Evolutionary conservation across 1,140 invertebrate genomes (phyloP).

Genomic region (Berghia stephanieae): DNA sequence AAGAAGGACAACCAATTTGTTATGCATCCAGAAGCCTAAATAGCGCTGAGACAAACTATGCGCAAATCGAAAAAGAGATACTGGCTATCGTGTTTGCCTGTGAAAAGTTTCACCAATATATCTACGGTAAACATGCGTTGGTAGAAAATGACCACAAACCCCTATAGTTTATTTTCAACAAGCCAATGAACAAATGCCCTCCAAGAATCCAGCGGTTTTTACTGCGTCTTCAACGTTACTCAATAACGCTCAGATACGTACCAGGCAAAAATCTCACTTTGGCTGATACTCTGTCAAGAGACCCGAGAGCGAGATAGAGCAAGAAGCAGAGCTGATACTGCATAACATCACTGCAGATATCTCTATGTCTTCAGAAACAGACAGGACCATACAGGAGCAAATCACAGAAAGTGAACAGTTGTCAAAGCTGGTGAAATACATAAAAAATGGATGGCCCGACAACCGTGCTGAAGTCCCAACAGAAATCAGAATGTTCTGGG

Average conservation of each 20-base stretch:
- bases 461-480: background rate
- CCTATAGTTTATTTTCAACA: slow-evolving; percentile 41
- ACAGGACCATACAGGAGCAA: background rate
- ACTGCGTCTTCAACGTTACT: slow-evolving; percentile 36
- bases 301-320: background rate
- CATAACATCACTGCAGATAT: background rate
- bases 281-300: slow-evolving; percentile 37
- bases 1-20: slow-evolving; percentile 37
- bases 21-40: slow-evolving; percentile 42
- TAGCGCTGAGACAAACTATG: slow-evolving; percentile 66
- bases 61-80: slow-evolving; percentile 70
- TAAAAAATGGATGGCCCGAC: slow-evolving; percentile 20
- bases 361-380: background rate
- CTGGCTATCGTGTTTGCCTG: slow-evolving; percentile 69
- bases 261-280: slow-evolving; percentile 39
- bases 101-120: slow-evolving; percentile 70
- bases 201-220: slow-evolving; percentile 37
- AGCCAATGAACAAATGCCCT: slow-evolving; percentile 34
- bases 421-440: background rate
- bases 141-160: slow-evolving; percentile 59
- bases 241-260: slow-evolving; percentile 23
- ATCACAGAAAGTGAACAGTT: background rate
- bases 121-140: slow-evolving; percentile 59
- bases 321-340: background rate
- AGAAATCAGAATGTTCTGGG: background rate